Evolutionary conservation across 37 sponge, comb jelly and placozoan species (phyloP), one percentile per base, ranked within the genome.

Genomic region (Spongia lamella): DNA sequence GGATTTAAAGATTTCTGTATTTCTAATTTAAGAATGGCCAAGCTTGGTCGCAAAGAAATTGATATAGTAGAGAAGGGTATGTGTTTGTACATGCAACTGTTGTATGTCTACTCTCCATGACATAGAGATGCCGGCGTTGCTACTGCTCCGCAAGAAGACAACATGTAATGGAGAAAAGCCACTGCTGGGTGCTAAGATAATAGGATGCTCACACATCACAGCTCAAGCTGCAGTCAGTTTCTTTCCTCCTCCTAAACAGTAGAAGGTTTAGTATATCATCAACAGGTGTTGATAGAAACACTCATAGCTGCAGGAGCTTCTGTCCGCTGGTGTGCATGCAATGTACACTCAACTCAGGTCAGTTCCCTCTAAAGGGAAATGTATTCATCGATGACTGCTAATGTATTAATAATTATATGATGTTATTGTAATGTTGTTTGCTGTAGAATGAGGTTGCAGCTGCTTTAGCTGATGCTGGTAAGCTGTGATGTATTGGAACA

Each of bases 121-220:
- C 26, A 0, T 71, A 89, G 94, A 90, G 77, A 94, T 94, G 94
- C 86, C 94, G 7, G 94, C 88, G 53, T 63, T 94, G 53, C 87
- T 83, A 81, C 60, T 86, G 39, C 81, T 94, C n/a, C 83, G 94
- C 25, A 62, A 52, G 53, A 90, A 90, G 76, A 77, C 85, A 21
- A 72, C 73, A 21, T 32, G 47, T 66, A 70, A 70, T 6, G 84
- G 72, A 29, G 88, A 84, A 38, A 78, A 79, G 70, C 83, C 88
- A 5, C 78, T 94, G 56, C 33, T 24, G 17, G 88, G 91, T 25
- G 94, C 94, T 40, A 59, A 62, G 58, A 90, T 94, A 22, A 50
- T 84, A 11, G 66, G 84, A 31, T 88, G 89, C 63, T 55, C 83
- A 1, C 89, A 88, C 69, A 77, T 88, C 83, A 88, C 78, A n/a